These are phyloP conservation scores for Dolichopus griseipennis DNA, from an alignment of 2,888 invertebrate genomes.

Conservation along the genomic window DNA sequence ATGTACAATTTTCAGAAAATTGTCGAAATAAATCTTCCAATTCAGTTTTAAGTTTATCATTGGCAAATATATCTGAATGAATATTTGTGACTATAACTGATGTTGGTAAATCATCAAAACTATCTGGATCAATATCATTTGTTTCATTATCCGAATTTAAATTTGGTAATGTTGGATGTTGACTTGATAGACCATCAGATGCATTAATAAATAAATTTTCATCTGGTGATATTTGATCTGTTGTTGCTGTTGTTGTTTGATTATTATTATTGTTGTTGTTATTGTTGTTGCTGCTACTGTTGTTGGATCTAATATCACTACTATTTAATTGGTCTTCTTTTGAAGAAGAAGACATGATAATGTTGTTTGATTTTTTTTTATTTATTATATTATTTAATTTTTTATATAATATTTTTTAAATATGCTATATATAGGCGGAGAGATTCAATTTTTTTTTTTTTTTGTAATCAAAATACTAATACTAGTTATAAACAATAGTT, in stretches of 20 bases:
- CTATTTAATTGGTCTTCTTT: neutral
- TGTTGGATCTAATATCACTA: neutral
- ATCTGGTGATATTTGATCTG: slow-evolving; percentile 45
- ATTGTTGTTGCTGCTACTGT: neutral
- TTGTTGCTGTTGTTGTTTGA: neutral
- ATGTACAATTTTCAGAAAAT: slow-evolving; percentile 72
- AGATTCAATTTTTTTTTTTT: too few species aligned
- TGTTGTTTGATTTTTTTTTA: too few species aligned
- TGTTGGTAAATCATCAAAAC: slow-evolving; percentile 76
- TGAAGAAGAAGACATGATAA: slow-evolving; percentile 2
- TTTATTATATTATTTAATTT: too few species aligned
- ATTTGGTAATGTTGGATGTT: slow-evolving; percentile 69
- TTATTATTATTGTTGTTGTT: neutral
- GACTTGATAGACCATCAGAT: slow-evolving; percentile 75
- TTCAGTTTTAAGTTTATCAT: slow-evolving; percentile 56
- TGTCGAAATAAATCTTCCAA: slow-evolving; percentile 79
- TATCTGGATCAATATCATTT: slow-evolving; percentile 57
- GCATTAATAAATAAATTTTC: slow-evolving; percentile 77
- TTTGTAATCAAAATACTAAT: too few species aligned
- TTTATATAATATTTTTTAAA: too few species aligned
- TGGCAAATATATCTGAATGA: slow-evolving; percentile 65
- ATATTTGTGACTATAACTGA: slow-evolving; percentile 86
- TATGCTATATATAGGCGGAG: too few species aligned
- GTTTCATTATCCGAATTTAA: slow-evolving; percentile 59
- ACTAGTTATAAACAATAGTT: too few species aligned